phyloP scores from a whole-genome alignment of 2,888 invertebrate species.

The Calameuta filiformis region DNA sequence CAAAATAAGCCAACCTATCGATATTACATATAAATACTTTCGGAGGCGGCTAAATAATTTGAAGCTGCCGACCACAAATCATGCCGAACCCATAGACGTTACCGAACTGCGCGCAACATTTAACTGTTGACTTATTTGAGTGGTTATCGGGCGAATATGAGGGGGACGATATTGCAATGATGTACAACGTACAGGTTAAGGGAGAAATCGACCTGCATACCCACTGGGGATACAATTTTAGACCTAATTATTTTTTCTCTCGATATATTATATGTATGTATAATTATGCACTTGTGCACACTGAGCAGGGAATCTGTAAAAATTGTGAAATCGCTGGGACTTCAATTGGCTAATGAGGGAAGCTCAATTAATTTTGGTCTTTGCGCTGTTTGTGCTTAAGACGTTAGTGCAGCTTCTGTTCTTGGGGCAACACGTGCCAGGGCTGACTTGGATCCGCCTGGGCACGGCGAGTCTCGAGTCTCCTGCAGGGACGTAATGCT shows the following conservation, averaged over 20 bases:
- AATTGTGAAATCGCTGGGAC: no score
- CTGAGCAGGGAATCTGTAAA: neutral
- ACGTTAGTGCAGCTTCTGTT: neutral
- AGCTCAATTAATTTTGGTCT: neutral
- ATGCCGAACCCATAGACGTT: neutral
- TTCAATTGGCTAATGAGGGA: neutral
- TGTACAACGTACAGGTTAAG: no score
- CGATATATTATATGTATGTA: neutral
- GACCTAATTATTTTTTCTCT: neutral
- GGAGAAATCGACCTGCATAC: neutral
- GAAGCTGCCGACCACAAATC: neutral
- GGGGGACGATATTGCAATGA: neutral
- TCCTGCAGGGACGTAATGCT: neutral
- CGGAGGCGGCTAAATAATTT: neutral
- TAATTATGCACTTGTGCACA: neutral
- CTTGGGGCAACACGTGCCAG: neutral
- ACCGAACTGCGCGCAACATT: neutral
- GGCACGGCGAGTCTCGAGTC: neutral
- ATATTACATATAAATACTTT: neutral
- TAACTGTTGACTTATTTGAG: neutral
- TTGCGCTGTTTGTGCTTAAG: neutral
- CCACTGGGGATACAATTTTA: neutral
- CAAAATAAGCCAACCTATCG: neutral
- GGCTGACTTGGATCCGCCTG: neutral
- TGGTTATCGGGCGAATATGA: neutral